Evolutionary conservation across 2,113 vertebrate genomes (phyloP).

Genomic region (Tricholaema leucomelas): DNA sequence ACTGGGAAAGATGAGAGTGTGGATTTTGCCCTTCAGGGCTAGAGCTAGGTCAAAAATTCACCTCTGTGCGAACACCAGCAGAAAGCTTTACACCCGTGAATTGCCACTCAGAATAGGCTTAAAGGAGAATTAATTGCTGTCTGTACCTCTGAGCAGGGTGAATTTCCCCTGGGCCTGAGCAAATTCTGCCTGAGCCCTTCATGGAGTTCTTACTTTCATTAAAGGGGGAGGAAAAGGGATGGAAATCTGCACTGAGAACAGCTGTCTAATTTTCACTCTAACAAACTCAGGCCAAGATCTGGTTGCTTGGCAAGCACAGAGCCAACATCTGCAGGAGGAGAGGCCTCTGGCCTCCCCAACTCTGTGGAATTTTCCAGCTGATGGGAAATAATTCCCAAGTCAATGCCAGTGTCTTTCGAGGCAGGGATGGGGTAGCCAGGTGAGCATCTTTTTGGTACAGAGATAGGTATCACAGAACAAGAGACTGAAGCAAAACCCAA

Average conservation of each 20-base stretch:
- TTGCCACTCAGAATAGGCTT: not conserved
- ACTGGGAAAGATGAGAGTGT: not conserved
- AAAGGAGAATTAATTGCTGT: constrained; percentile 40
- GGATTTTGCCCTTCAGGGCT: not conserved
- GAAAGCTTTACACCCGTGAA: not conserved
- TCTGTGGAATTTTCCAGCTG: constrained; percentile 36
- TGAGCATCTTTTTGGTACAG: not conserved
- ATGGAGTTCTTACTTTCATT: constrained; percentile 34
- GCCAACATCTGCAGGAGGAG: constrained; percentile 63
- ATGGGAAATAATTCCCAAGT: not conserved
- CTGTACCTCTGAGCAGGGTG: not conserved
- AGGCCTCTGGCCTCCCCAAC: constrained; percentile 13
- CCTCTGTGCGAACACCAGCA: not conserved
- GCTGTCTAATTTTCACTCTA: constrained; percentile 54
- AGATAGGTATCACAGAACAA: not conserved
- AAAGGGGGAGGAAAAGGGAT: not conserved
- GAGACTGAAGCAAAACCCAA: not conserved
- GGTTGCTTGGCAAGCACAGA: constrained; percentile 58
- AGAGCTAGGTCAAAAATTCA: not conserved
- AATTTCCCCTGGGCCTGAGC: constrained; percentile 24
- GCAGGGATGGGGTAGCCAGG: not conserved
- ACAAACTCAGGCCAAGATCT: constrained; percentile 22
- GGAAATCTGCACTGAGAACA: constrained; percentile 40
- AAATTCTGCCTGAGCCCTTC: constrained; percentile 12
- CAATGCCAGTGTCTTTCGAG: not conserved